phyloP scores from a whole-genome alignment of 2,113 vertebrate species.

The Scopus umbretta region DNA sequence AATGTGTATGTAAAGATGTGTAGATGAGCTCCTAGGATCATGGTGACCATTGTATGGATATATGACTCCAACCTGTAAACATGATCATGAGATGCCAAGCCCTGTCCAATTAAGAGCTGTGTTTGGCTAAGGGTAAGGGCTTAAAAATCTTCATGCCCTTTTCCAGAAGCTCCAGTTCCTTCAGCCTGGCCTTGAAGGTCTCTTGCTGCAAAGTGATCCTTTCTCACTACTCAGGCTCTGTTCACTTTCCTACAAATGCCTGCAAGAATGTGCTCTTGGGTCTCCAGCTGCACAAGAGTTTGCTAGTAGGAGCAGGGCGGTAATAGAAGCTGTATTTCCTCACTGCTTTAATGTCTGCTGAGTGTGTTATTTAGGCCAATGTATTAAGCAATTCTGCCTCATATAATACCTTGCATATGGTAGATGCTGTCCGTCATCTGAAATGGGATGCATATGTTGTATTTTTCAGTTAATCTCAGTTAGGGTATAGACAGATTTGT shows the following conservation, averaged over 20 bases:
- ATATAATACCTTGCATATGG: fast-evolving
- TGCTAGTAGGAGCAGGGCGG: background rate
- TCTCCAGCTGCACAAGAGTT: background rate
- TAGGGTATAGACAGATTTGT: background rate
- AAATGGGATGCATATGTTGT: background rate
- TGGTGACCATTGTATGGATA: background rate
- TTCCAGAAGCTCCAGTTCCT: background rate
- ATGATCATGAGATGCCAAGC: background rate
- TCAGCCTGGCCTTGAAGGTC: background rate
- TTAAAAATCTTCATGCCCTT: background rate
- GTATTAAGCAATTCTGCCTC: background rate
- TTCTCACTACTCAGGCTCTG: background rate
- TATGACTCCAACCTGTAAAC: background rate
- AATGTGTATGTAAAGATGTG: background rate
- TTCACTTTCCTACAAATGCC: background rate
- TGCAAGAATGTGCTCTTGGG: background rate
- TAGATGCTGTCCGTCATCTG: background rate
- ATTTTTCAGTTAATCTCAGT: background rate
- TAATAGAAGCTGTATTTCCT: background rate
- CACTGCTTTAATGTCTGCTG: background rate
- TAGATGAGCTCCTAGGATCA: background rate
- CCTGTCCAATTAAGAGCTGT: background rate
- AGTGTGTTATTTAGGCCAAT: background rate
- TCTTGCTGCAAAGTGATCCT: background rate
- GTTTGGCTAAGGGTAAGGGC: background rate